Evolutionary conservation across 2,888 invertebrate species (phyloP).

Genomic region (Trilocha varians): DNA sequence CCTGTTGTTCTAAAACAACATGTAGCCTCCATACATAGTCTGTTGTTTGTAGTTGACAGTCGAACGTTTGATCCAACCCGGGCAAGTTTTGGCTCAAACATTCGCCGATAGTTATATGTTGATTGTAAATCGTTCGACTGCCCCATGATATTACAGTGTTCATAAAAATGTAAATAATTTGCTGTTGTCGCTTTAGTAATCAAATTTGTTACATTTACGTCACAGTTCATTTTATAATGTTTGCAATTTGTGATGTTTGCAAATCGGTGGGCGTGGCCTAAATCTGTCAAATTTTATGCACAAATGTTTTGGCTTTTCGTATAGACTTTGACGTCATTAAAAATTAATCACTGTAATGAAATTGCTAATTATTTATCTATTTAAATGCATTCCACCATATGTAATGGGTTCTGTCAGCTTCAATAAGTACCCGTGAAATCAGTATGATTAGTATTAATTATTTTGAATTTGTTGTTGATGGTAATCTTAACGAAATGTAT

Average conservation of each 20-base stretch:
- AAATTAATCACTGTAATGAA: background rate
- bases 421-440: slow-evolving; percentile 35
- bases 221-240: too few relatives aligned
- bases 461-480: slow-evolving; percentile 57
- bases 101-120: too few relatives aligned
- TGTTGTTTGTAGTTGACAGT: slow-evolving; percentile 40
- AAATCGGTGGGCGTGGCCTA: background rate
- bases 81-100: slow-evolving; percentile 10
- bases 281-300: too few relatives aligned
- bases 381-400: slow-evolving; percentile 13
- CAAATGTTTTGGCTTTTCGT: too few relatives aligned
- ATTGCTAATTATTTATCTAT: background rate
- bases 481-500: slow-evolving; percentile 38
- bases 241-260: too few relatives aligned
- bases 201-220: too few relatives aligned
- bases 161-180: slow-evolving; percentile 52
- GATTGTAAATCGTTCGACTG: background rate
- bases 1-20: slow-evolving; percentile 81
- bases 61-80: too few relatives aligned
- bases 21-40: slow-evolving; percentile 24
- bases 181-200: slow-evolving; percentile 44
- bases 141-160: slow-evolving; percentile 54
- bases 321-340: too few relatives aligned
- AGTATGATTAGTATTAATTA: slow-evolving; percentile 52
- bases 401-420: slow-evolving; percentile 22